Conservation (phyloP, 92 coral and sea anemone genomes). For the Epizoanthus fatuus region DNA sequence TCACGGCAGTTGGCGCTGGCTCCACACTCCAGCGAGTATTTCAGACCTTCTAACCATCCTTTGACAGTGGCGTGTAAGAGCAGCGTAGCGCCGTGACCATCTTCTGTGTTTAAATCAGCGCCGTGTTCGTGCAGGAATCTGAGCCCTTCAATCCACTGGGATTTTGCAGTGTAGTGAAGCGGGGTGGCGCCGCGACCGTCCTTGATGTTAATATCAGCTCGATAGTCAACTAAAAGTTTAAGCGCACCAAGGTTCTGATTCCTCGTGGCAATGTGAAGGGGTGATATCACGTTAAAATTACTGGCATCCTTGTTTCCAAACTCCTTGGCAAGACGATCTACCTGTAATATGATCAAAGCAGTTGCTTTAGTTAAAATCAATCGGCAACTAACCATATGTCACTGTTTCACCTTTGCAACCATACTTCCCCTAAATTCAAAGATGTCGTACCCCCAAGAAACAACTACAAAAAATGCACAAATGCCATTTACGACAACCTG, state of each 20-base stretch:
- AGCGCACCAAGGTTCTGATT: slow-evolving; percentile 27
- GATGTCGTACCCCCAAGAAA: no score
- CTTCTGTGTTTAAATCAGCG: slow-evolving; percentile 19
- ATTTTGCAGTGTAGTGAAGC: slow-evolving; percentile 42
- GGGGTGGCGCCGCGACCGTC: slow-evolving; percentile 51
- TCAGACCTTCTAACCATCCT: slow-evolving; percentile 36
- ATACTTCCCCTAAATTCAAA: no score
- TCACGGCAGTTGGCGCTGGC: slow-evolving; percentile 40
- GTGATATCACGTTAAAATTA: slow-evolving; percentile 40
- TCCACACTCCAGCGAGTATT: slow-evolving; percentile 17
- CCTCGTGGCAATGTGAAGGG: slow-evolving; percentile 39
- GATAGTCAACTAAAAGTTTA: slow-evolving; percentile 20
- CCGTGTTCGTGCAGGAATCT: slow-evolving; percentile 32
- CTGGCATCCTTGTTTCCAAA: slow-evolving; percentile 49
- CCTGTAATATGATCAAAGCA: background rate
- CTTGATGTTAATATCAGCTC: slow-evolving; percentile 30
- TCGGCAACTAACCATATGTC: no score
- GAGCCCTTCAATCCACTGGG: slow-evolving; percentile 40
- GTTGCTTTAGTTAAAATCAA: background rate
- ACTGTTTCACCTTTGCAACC: no score
- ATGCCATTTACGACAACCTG: no score
- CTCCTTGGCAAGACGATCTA: slow-evolving; percentile 39
- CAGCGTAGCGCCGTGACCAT: slow-evolving; percentile 40
- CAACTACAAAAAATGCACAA: no score
- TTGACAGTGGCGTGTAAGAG: slow-evolving; percentile 32